Conservation (phyloP, 1,140 invertebrate species). For the Drosophila setifemur region DNA sequence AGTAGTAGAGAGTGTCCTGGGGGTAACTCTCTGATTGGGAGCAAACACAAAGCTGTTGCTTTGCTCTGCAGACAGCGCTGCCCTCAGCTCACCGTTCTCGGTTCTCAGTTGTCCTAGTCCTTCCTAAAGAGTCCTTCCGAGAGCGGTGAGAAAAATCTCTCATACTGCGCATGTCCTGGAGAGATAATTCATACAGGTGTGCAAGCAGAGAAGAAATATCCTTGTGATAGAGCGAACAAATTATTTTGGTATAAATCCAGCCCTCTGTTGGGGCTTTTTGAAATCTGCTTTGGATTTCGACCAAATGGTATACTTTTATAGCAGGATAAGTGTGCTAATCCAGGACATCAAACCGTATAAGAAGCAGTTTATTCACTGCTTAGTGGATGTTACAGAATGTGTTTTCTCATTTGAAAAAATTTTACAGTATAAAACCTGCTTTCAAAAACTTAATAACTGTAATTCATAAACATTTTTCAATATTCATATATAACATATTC, state of each 20-base stretch:
- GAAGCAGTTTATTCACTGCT: background rate
- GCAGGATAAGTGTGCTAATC: background rate
- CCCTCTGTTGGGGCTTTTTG: background rate
- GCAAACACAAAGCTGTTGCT: conserved; percentile 43
- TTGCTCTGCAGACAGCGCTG: conserved; percentile 19
- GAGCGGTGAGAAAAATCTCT: background rate
- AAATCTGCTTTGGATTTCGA: too few species aligned
- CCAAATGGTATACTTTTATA: too few species aligned
- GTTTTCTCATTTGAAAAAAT: too few species aligned
- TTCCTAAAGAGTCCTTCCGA: conserved; percentile 34
- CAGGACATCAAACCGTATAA: background rate
- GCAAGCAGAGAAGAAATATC: conserved; percentile 21
- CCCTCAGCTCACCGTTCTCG: too few species aligned
- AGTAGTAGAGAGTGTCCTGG: too few species aligned
- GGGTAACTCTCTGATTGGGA: background rate
- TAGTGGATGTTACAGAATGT: too few species aligned
- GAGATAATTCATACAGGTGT: conserved; percentile 60
- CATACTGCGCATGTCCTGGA: conserved; percentile 29
- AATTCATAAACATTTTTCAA: too few species aligned
- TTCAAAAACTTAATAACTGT: too few species aligned
- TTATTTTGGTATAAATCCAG: conserved; percentile 19
- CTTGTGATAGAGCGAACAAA: background rate
- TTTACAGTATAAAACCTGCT: too few species aligned
- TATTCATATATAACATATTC: too few species aligned
- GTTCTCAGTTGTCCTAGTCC: conserved; percentile 67